These are phyloP conservation scores for Actias luna DNA, from an alignment of 2,888 invertebrate genomes.

Conservation along the genomic window DNA sequence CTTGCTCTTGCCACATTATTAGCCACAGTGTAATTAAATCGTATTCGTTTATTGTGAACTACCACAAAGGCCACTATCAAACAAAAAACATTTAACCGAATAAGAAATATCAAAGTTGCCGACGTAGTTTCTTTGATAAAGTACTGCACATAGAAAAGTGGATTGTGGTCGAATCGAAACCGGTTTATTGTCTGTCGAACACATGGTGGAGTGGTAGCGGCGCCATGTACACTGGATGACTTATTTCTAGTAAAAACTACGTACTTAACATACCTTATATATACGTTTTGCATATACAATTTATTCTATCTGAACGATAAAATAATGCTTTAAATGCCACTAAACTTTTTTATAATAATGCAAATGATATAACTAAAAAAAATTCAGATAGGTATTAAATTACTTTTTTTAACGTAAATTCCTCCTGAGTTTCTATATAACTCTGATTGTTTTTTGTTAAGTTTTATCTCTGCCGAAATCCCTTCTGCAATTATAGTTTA, in stretches of 20 bases:
- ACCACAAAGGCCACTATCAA: not conserved
- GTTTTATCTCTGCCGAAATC: no score
- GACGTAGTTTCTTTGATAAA: slow-evolving; percentile 17
- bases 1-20: not conserved
- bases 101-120: slow-evolving; percentile 14
- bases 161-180: slow-evolving; percentile 36
- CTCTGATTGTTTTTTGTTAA: no score
- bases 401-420: not conserved
- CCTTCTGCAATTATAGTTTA: no score
- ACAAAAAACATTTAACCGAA: slow-evolving; percentile 11
- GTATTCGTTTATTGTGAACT: not conserved
- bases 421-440: not conserved
- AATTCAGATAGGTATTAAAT: not conserved
- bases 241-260: slow-evolving; percentile 24
- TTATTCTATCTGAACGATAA: not conserved
- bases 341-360: not conserved
- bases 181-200: slow-evolving; percentile 47
- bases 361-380: not conserved
- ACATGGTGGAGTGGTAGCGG: slow-evolving; percentile 57
- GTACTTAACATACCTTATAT: slow-evolving; percentile 4
- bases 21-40: not conserved
- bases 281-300: not conserved
- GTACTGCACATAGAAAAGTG: slow-evolving; percentile 19
- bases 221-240: slow-evolving; percentile 33
- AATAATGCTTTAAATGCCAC: not conserved